phyloP scores from a whole-genome alignment of 2,888 invertebrate genomes.

The Drosophila borealis region DNA sequence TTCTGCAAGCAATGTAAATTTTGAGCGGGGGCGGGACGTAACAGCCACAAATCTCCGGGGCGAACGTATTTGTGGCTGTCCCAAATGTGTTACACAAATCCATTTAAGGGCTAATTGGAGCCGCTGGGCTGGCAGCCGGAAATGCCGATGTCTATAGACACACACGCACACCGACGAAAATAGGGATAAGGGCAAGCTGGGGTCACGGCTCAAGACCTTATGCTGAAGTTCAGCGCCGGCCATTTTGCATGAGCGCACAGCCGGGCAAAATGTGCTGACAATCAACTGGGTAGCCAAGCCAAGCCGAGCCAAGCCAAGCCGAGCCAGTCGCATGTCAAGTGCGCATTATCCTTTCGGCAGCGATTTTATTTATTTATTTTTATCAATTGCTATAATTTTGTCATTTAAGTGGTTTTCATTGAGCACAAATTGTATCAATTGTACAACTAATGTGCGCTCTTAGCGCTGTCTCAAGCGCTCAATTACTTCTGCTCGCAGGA shows the following conservation, averaged over 20 bases:
- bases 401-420: constrained; percentile 58
- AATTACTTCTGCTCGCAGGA: constrained; percentile 43
- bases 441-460: constrained; percentile 22
- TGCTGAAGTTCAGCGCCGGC: constrained; percentile 35
- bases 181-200: constrained; percentile 13
- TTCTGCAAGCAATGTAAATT: constrained; percentile 54
- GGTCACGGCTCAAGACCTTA: constrained; percentile 18
- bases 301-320: no score
- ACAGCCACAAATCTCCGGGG: constrained; percentile 65
- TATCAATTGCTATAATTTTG: constrained; percentile 46
- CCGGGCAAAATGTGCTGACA: constrained; percentile 26
- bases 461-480: constrained; percentile 12
- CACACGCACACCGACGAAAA: constrained; percentile 12
- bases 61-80: constrained; percentile 29
- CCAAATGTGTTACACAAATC: constrained; percentile 74
- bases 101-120: constrained; percentile 79
- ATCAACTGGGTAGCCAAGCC: constrained; percentile 8
- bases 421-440: constrained; percentile 36
- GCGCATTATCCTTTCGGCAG: constrained; percentile 59
- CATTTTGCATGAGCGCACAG: constrained; percentile 57
- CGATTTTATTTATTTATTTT: constrained; percentile 23
- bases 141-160: constrained; percentile 49
- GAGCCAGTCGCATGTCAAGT: constrained; percentile 32
- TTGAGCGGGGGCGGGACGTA: constrained; percentile 18
- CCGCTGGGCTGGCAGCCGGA: constrained; percentile 46